phyloP scores from a whole-genome alignment of 2,888 invertebrate species.

The Lysandra bellargus region DNA sequence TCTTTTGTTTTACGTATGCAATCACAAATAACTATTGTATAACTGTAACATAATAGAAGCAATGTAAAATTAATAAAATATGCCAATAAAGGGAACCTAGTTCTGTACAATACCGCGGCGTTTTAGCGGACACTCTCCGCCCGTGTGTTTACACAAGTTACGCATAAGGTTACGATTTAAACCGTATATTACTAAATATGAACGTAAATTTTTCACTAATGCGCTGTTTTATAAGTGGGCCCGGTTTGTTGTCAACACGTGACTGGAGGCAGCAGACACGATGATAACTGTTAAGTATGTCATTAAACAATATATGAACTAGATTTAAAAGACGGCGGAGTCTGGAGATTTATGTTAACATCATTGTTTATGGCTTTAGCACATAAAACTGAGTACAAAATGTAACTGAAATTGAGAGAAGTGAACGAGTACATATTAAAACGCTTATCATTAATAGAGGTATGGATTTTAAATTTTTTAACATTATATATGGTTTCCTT shows the following conservation, averaged over 20 bases:
- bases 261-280: neutral
- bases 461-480: too few species aligned
- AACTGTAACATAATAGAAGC: too few species aligned
- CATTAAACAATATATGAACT: neutral
- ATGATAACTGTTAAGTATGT: neutral
- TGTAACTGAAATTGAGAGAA: too few species aligned
- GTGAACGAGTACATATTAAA: too few species aligned
- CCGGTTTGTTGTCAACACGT: constrained; percentile 21
- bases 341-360: neutral
- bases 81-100: too few species aligned
- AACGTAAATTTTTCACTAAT: constrained; percentile 30
- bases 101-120: neutral
- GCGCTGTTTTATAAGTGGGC: constrained; percentile 18
- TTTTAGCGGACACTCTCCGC: neutral
- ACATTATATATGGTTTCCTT: too few species aligned
- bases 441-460: too few species aligned
- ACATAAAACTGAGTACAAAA: neutral
- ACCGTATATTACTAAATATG: constrained; percentile 40
- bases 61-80: too few species aligned
- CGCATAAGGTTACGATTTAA: constrained; percentile 40
- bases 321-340: neutral
- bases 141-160: constrained; percentile 38
- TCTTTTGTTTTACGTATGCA: neutral
- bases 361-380: neutral
- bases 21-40: neutral